Conservation (phyloP, 2,797 vertebrate species). For the Clarias fuscus region DNA sequence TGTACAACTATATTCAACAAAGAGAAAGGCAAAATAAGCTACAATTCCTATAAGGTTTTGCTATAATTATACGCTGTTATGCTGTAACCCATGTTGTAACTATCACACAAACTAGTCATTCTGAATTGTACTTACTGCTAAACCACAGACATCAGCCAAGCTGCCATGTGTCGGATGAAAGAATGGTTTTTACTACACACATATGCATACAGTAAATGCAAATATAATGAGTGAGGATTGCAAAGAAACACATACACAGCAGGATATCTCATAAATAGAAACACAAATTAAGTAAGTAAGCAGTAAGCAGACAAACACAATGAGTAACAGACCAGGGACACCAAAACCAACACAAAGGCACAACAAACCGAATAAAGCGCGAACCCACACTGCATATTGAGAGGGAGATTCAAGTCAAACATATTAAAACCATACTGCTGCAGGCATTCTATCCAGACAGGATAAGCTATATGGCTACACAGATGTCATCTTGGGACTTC, state of each 20-base stretch:
- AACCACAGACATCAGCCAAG: background rate
- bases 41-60: background rate
- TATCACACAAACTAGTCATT: background rate
- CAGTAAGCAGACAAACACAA: background rate
- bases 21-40: background rate
- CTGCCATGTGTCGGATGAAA: background rate
- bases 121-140: background rate
- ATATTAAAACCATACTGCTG: background rate
- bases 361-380: background rate
- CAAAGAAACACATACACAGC: background rate
- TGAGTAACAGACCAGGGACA: background rate
- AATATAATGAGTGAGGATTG: background rate
- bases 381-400: background rate
- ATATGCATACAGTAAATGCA: background rate
- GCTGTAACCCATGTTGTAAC: background rate
- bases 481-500: background rate
- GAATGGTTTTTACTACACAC: background rate
- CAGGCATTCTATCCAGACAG: too few species aligned
- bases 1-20: background rate
- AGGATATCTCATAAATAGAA: background rate
- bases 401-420: background rate
- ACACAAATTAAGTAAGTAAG: background rate
- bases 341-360: background rate
- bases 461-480: background rate
- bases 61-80: background rate